Conservation (phyloP, 2,888 invertebrate species). For the Argyra leucocephala region DNA sequence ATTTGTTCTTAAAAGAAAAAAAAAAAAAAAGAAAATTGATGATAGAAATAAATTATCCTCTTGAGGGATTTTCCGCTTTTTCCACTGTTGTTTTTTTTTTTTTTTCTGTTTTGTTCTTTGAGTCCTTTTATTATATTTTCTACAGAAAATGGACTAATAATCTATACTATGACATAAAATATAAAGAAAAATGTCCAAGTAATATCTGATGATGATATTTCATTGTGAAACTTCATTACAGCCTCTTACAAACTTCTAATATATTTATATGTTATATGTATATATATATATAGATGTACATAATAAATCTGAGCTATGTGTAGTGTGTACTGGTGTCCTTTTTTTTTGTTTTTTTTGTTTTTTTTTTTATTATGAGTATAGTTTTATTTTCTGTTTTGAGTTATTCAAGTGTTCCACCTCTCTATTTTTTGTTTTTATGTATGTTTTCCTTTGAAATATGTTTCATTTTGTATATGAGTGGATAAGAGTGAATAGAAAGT, state of each 20-base stretch:
- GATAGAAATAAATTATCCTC: background rate
- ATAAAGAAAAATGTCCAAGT: background rate
- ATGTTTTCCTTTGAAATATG: too few species aligned
- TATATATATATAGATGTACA: background rate
- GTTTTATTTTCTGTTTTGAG: too few species aligned
- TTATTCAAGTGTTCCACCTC: too few species aligned
- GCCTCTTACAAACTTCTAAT: background rate
- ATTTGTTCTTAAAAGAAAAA: background rate
- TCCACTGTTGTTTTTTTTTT: background rate
- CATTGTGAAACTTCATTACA: background rate
- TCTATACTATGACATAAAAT: background rate
- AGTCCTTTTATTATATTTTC: background rate
- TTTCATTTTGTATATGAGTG: background rate
- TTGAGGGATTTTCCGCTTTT: background rate
- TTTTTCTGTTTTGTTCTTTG: background rate
- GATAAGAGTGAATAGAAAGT: too few species aligned
- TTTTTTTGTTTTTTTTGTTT: background rate
- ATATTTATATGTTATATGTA: background rate
- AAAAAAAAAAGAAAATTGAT: background rate
- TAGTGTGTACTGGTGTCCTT: background rate
- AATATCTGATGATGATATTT: slow-evolving; percentile 1
- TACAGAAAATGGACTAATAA: too few species aligned
- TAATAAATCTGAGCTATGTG: background rate
- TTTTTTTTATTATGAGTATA: too few species aligned
- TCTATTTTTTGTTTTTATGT: too few species aligned